phyloP scores from a whole-genome alignment of 2,888 invertebrate species.

The Agrilus cyanescens region DNA sequence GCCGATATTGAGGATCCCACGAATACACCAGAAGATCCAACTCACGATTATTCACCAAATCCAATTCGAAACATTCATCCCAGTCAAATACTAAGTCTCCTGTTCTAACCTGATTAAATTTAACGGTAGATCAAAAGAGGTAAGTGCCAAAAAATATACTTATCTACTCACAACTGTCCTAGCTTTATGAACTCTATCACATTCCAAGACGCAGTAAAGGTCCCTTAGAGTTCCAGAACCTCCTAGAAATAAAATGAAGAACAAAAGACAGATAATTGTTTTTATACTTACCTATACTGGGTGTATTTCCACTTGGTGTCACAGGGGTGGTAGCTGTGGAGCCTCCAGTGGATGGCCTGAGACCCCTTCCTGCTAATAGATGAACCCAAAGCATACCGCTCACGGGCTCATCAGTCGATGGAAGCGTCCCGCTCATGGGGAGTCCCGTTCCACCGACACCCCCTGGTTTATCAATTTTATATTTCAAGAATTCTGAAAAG shows the following conservation, averaged over 20 bases:
- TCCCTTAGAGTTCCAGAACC: conserved; percentile 57
- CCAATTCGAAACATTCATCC: conserved; percentile 98
- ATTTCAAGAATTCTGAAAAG: conserved; percentile 72
- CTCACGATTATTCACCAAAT: conserved; percentile 87
- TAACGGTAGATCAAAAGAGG: neutral
- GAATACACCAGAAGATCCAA: conserved; percentile 94
- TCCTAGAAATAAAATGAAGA: neutral
- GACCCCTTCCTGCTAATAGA: conserved; percentile 74
- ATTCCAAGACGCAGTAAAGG: conserved; percentile 94
- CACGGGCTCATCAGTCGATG: conserved; percentile 44
- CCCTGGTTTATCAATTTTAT: conserved; percentile 74
- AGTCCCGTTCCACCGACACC: conserved; percentile 12
- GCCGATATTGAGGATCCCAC: conserved; percentile 97
- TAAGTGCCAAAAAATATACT: too few species aligned
- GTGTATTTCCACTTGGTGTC: conserved; percentile 45
- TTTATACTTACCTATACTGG: conserved; percentile 26
- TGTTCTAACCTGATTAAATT: conserved; percentile 54
- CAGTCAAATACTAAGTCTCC: conserved; percentile 96
- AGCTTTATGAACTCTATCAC: conserved; percentile 93
- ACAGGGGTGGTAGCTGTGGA: conserved; percentile 63
- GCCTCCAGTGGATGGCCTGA: conserved; percentile 59
- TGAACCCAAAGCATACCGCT: conserved; percentile 88
- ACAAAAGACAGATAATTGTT: conserved; percentile 8
- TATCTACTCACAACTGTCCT: conserved; percentile 70
- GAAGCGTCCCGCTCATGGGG: conserved; percentile 16